Percentiles rank a stretch among this genome's conserved stretches.
These are phyloP conservation scores for Nicator chloris DNA, from an alignment of 2,113 vertebrate species.

Conservation along the genomic window DNA sequence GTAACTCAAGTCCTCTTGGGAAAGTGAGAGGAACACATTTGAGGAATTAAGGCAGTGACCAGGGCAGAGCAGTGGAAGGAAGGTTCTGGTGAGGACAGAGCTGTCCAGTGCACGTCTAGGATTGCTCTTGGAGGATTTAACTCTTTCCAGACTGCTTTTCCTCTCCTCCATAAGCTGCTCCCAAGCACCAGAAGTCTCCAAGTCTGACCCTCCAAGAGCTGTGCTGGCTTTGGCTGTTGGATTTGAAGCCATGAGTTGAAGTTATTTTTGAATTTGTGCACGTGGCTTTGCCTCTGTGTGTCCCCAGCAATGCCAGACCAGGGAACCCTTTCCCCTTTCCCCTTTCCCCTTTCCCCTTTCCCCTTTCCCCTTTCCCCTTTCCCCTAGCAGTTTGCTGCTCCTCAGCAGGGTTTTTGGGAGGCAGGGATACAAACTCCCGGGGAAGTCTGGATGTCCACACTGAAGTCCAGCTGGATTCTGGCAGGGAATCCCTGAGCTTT, in stretches of 20 bases:
- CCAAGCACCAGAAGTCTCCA: not conserved
- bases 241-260: not conserved
- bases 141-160: not conserved
- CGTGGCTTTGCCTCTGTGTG: not conserved
- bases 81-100: not conserved
- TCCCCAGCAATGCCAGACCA: not conserved
- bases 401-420: not conserved
- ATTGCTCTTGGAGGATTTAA: not conserved
- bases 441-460: not conserved
- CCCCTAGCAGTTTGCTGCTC: not conserved
- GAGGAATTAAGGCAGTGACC: not conserved
- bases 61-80: not conserved
- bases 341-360: no score
- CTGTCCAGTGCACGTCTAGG: not conserved
- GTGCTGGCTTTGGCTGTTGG: not conserved
- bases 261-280: not conserved
- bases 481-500: not conserved
- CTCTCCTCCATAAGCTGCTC: not conserved
- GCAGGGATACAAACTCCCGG: fast-evolving
- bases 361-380: no score
- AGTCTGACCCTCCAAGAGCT: not conserved
- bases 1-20: not conserved
- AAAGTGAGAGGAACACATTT: not conserved
- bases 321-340: not conserved
- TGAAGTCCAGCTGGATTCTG: not conserved